These are phyloP conservation scores for Pedicia rivosa DNA, from an alignment of 2,888 invertebrate species.

Conservation along the genomic window DNA sequence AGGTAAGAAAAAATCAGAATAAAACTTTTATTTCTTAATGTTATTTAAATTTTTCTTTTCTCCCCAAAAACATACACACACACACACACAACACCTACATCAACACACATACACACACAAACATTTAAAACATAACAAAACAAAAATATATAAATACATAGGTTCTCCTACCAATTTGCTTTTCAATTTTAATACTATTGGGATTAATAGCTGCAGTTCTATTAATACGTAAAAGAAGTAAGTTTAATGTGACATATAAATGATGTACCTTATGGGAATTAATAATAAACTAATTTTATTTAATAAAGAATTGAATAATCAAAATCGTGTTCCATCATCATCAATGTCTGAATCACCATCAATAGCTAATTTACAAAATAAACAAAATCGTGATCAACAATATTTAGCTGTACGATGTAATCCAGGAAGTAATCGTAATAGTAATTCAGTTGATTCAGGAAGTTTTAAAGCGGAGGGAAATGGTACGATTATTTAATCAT, in stretches of 20 bases:
- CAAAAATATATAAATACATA: constrained; percentile 16
- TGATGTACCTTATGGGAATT: too few species aligned
- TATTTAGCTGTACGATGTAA: constrained; percentile 54
- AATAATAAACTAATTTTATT: background rate
- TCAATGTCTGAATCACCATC: constrained; percentile 60
- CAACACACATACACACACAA: too few species aligned
- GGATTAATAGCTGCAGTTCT: constrained; percentile 51
- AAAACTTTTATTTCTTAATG: background rate
- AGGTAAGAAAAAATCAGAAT: constrained; percentile 14
- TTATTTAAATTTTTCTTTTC: background rate
- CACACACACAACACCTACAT: too few species aligned
- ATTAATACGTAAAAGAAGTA: constrained; percentile 53
- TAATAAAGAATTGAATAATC: constrained; percentile 38
- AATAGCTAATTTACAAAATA: constrained; percentile 62
- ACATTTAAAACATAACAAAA: too few species aligned
- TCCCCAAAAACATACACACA: too few species aligned
- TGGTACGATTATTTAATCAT: constrained; percentile 10
- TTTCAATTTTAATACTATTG: constrained; percentile 48
- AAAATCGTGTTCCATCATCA: constrained; percentile 29
- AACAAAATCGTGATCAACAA: constrained; percentile 62
- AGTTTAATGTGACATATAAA: too few species aligned
- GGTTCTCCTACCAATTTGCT: constrained; percentile 45
- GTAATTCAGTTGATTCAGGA: constrained; percentile 34
- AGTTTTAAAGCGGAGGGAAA: constrained; percentile 38
- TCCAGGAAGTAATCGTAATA: constrained; percentile 30